Evolutionary conservation across 2,797 vertebrate species (phyloP).

Genomic region (Balearica regulorum): DNA sequence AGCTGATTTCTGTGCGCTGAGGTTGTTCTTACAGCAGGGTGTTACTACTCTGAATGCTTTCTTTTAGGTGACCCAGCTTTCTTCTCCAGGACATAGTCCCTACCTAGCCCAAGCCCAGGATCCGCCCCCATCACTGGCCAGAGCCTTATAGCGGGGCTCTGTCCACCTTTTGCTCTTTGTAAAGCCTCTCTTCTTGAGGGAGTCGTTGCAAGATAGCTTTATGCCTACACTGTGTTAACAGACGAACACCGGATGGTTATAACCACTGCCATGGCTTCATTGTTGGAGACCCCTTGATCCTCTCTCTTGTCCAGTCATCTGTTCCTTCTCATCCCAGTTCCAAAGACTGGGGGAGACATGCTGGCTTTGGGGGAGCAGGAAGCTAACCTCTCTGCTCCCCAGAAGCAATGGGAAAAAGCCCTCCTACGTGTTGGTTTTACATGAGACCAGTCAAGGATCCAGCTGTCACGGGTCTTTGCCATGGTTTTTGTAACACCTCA

Average conservation of each 20-base stretch:
- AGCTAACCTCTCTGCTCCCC: not conserved
- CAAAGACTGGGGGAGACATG: not conserved
- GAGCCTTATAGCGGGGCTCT: not conserved
- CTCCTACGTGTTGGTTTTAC: not conserved
- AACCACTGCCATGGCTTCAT: not conserved
- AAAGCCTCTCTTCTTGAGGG: not conserved
- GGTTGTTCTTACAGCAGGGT: not conserved
- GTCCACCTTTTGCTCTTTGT: not conserved
- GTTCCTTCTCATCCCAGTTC: not conserved
- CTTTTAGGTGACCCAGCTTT: not conserved
- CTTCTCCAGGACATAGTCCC: not conserved
- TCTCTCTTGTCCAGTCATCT: not conserved
- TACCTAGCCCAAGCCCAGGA: not conserved
- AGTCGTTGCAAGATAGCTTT: not conserved
- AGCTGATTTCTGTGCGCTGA: not conserved
- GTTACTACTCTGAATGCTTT: not conserved
- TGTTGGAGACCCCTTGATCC: not conserved
- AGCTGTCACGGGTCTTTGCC: not conserved
- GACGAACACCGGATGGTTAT: not conserved
- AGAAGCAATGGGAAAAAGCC: not conserved
- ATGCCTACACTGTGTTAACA: not conserved
- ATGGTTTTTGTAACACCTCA: not conserved
- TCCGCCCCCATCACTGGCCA: not conserved
- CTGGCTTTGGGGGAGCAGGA: not conserved
- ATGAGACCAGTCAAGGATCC: accelerated